Evolutionary conservation across 1,140 invertebrate genomes (phyloP), one percentile per base, ranked within the genome.

Genomic region (Batillaria attramentaria): DNA sequence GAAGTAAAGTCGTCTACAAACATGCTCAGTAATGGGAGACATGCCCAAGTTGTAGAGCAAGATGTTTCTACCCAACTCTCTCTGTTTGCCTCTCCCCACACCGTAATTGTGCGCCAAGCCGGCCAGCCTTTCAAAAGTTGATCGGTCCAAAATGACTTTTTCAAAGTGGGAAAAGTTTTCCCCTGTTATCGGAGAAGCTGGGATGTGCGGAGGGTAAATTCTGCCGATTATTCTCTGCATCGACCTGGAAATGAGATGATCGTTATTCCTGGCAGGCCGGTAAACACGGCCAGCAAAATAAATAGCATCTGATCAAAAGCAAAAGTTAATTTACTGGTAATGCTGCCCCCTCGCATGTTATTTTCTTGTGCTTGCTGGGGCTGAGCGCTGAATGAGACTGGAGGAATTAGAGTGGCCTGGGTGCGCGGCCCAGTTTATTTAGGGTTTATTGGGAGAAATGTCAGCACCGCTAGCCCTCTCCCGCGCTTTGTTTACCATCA

Each of bases 271-370:
- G 70, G 72, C 78, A 79, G 42, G 39, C 24, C 28, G 54, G 79
- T 81, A 81, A 77, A 81, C 79, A 81, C 66, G 68, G 79, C 69
- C 50, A 43, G 72, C 75, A 77, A 81, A 81, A 81, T 77, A 81
- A 81, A 81, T 68, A 81, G 50, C 43, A 46, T 69, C 46, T 54
- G 79, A 81, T 81, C 79, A 81, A 81, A 81, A 81, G 79, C 79
- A 81, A 77, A 81, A 81, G 79, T 81, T 81, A 81, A 81, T 81
- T 81, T 81, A 77, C 66, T 70, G 57, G 79, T 77, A 77, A 81
- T 77, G 57, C 79, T 77, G 75, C 76, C 79, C 50, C 66, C 74
- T 54, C 46, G 70, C 74, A 69, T 57, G 79, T 74, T 77, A 80
- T 80, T 76, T 76, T 77, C 73, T 77, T 68, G 54, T 77, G 73